Base-by-base conservation (phyloP, 2,113 vertebrate genomes). In the Rhynchopsitta pachyrhyncha region DNA sequence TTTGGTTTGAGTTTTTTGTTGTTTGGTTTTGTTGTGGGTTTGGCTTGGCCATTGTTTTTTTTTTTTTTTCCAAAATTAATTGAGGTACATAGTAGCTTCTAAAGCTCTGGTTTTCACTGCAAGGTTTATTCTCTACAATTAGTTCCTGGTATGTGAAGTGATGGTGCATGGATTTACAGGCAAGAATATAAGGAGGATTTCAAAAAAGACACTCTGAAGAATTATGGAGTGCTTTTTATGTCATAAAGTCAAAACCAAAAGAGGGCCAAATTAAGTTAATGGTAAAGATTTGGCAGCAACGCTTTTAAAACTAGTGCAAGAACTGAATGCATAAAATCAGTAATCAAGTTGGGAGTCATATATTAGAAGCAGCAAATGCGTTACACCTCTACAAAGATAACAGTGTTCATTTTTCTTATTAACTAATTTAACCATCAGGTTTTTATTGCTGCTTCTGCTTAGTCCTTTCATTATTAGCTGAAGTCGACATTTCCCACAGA, bases 401-500 rank as follows among this genome's bases (percentile, higher is more conserved):
- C n/a, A 53, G 20, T 29, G 22, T 90, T 90, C 44, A 25, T 95
- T 94, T 96, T 95, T 89, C 80, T 88, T 41, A 11, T 63, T 68
- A 84, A 69, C 76, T 94, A 82, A 95, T 96, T 96, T 92, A 82
- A 80, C 86, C 80, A 94, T 70, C 63, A 66, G 13, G 35, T 78
- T 97, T 94, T 97, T 92, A 92, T 78, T 95, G 82, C 62, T 90
- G 37, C 53, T 81, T 57, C 49, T 91, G 46, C 78, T 96, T 77
- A 76, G 69, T 91, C 81, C 93, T 94, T 80, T 57, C 62, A 44
- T 97, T 96, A 95, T 97, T 96, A 97, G 93, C 87, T 84, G 89
- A 98, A 96, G 92, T 88, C 12, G 9, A 92, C 92, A 92, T 97
- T 98, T 97, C 91, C 87, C 64, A 63, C 94, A 84, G 91, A 98